Evolutionary conservation across 2,797 vertebrate genomes (phyloP), one percentile per base, ranked within the genome.

Genomic region (Gymnoscopelus microlampas): DNA sequence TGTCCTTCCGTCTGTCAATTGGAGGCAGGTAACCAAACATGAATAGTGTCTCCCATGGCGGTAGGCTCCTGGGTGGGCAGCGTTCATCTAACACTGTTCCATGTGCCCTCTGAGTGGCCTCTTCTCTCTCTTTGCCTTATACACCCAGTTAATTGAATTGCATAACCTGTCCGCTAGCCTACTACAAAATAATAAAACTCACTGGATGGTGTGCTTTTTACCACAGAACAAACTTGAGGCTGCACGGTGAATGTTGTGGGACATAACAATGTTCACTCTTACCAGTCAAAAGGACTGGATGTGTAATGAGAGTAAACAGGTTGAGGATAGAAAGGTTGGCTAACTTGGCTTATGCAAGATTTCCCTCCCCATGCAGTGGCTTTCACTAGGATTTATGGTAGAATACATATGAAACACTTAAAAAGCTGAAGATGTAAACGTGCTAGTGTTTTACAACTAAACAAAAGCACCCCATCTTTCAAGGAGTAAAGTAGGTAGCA

Each of bases 11-110:
- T 76, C 79, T 58, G 59, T 69, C 60, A 10, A 35, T 60, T 74
- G 57, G 70, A 66, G 50, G 73, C 65, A 66, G 57, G 48, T 29
- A 60, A 75, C 63, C 78, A 80, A 81, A 83, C 61, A 50, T 66
- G 63, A 55, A 88, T 84, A 73, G 58, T 69, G 64, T 84, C 79
- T 88, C 69, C 74, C 29, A 26, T 62, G 60, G 49, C 3, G n/a
- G 64, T 55, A 66, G 48, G 60, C 70, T 75, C 62, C 61, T 71
- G 63, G 79, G 70, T 39, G 24, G 69, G 60, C 74, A 67, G 60
- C 71, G 55, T 81, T 77, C 79, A 73, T 78, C 79, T 75, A 77
- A 68, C 65, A 54, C 63, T 63, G 47, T 68, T 64, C 63, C 24
- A 53, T 61, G 39, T 60, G 47, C 47, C 63, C 55, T 24, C 49